Percentiles rank a stretch among this genome's conserved stretches.
phyloP scores from a whole-genome alignment of 2,797 vertebrate species.

The Cirrhinus mrigala region DNA sequence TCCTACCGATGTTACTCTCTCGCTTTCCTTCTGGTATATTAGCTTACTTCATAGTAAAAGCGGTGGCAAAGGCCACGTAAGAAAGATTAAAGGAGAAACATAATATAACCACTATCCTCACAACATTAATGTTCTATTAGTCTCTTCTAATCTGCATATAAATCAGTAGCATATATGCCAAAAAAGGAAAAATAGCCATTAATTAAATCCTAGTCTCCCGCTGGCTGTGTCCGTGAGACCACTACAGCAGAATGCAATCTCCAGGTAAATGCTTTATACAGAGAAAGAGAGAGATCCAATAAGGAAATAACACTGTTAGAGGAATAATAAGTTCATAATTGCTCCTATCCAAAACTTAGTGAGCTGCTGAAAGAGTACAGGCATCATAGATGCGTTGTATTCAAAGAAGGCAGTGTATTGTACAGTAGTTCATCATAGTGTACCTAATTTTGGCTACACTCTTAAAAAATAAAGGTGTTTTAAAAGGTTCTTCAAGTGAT shows the following conservation, averaged over 20 bases:
- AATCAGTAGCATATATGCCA: not conserved
- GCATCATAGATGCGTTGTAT: not conserved
- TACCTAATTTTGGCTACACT: not conserved
- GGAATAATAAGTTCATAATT: constrained; percentile 6
- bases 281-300: not conserved
- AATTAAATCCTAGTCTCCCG: not conserved
- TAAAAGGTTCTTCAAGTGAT: too few species aligned
- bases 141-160: not conserved
- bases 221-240: not conserved
- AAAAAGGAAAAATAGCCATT: not conserved
- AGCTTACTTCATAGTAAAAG: constrained; percentile 30
- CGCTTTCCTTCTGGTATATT: constrained; percentile 28
- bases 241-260: not conserved
- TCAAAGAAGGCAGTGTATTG: not conserved
- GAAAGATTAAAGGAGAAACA: constrained; percentile 5
- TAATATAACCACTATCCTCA: not conserved
- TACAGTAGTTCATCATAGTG: not conserved
- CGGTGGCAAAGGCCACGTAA: not conserved
- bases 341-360: not conserved
- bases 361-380: not conserved
- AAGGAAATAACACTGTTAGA: not conserved
- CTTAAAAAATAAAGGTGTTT: too few species aligned
- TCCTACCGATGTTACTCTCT: constrained; percentile 32
- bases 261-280: constrained; percentile 14
- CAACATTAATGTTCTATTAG: not conserved